A percentile compares a stretch with the other conserved stretches of the same genome.
These are phyloP conservation scores for Galerucella calmariensis DNA, from an alignment of 2,888 invertebrate genomes.

Conservation along the genomic window DNA sequence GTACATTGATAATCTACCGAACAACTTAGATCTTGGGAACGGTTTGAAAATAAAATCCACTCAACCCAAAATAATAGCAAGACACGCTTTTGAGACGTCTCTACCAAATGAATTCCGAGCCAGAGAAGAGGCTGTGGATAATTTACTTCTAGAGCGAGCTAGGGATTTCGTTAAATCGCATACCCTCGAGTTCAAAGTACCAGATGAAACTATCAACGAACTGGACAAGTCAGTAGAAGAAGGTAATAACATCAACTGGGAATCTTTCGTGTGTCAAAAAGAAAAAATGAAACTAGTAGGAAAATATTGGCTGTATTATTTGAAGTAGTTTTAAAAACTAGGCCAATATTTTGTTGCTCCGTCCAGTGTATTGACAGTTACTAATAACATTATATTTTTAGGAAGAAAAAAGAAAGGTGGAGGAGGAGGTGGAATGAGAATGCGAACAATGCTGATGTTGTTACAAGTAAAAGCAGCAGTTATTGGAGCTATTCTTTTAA, in stretches of 20 bases:
- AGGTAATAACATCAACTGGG: conserved; percentile 69
- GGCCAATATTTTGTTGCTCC: too few species aligned
- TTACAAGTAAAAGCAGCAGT: conserved; percentile 84
- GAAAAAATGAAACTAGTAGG: neutral
- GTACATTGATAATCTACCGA: conserved; percentile 74
- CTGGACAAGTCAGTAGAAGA: conserved; percentile 81
- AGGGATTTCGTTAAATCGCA: conserved; percentile 82
- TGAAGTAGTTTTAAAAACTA: too few species aligned
- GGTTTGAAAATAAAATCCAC: conserved; percentile 71
- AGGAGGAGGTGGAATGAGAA: conserved; percentile 67
- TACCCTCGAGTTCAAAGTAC: conserved; percentile 83
- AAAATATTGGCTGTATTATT: neutral
- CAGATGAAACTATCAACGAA: conserved; percentile 77
- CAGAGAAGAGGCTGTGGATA: conserved; percentile 78
- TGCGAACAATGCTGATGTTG: conserved; percentile 79
- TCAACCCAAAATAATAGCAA: conserved; percentile 55
- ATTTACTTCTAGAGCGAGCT: conserved; percentile 78
- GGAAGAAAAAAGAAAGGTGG: conserved; percentile 66
- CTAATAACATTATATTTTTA: neutral
- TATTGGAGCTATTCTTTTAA: conserved; percentile 81
- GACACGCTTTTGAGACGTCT: conserved; percentile 47
- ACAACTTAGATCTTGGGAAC: conserved; percentile 72
- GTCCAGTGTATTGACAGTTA: too few species aligned
- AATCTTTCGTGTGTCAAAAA: neutral
- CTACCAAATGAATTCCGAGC: conserved; percentile 73